Evolutionary conservation across 2,797 vertebrate species (phyloP).

Genomic region (Orestias chungarensis): DNA sequence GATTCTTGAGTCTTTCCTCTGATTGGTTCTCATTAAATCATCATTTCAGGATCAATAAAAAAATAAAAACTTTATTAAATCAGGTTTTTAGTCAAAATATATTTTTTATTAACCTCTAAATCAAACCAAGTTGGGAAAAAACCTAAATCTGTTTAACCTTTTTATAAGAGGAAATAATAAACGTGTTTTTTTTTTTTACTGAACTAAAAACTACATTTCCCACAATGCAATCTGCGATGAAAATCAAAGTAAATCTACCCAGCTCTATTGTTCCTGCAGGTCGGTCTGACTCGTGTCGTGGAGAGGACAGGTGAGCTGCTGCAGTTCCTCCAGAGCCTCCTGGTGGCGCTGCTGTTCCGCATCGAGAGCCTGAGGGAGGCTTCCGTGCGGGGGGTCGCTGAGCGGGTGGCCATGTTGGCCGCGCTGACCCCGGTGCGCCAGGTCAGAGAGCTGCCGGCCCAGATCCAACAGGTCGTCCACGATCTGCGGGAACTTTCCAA

Average conservation of each 20-base stretch:
- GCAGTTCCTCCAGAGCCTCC: constrained; percentile 57
- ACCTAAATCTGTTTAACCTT: not conserved
- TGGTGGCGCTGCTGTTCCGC: constrained; percentile 55
- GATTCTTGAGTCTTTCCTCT: not conserved
- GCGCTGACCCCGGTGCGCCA: constrained; percentile 50
- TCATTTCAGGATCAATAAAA: not conserved
- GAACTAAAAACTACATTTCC: not conserved
- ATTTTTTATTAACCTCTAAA: not conserved
- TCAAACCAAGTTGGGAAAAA: not conserved
- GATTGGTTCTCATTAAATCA: not conserved
- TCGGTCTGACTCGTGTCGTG: constrained; percentile 61
- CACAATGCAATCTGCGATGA: not conserved
- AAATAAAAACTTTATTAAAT: not conserved
- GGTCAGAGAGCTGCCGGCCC: constrained; percentile 58
- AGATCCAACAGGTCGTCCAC: constrained; percentile 47
- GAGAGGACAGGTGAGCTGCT: constrained; percentile 50
- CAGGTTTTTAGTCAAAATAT: not conserved
- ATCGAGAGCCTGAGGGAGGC: constrained; percentile 45
- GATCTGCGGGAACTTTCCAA: constrained; percentile 70
- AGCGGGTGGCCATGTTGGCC: constrained; percentile 32
- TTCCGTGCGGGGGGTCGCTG: constrained; percentile 29
- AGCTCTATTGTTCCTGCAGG: constrained; percentile 43
- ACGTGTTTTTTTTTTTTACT: too few species aligned
- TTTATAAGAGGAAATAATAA: too few species aligned
- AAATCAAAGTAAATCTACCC: not conserved